These are phyloP conservation scores for Hybognathus amarus DNA, from an alignment of 2,797 vertebrate species.

Conservation along the genomic window DNA sequence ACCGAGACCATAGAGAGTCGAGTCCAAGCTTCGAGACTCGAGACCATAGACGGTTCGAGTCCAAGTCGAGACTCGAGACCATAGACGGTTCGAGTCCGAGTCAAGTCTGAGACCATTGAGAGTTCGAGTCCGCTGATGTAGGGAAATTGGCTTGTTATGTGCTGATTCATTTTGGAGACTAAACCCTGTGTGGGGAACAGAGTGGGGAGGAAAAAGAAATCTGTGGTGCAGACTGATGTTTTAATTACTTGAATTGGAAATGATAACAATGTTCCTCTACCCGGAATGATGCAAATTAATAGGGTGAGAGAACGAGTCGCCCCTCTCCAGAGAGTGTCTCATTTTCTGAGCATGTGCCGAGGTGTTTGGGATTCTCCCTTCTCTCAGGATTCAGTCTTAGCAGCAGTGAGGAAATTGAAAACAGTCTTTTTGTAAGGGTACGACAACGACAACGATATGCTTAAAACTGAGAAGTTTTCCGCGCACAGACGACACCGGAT, in stretches of 20 bases:
- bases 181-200: conserved; percentile 72
- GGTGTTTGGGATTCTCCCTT: conserved; percentile 45
- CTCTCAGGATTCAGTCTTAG: conserved; percentile 30
- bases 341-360: conserved; percentile 26
- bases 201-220: conserved; percentile 66
- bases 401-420: conserved; percentile 42
- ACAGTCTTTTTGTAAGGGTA: conserved; percentile 23
- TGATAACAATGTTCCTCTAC: conserved; percentile 72
- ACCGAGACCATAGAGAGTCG: too few relatives aligned
- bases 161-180: conserved; percentile 91
- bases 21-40: too few relatives aligned
- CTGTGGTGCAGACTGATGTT: conserved; percentile 78
- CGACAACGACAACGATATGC: too few relatives aligned
- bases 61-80: too few relatives aligned
- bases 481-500: too few relatives aligned
- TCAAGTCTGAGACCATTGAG: too few relatives aligned
- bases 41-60: too few relatives aligned
- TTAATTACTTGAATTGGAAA: conserved; percentile 81
- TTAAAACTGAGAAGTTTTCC: too few relatives aligned
- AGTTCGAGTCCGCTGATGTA: conserved; percentile 83
- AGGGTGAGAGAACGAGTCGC: conserved; percentile 65
- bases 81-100: too few relatives aligned
- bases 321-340: conserved; percentile 43
- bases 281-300: conserved; percentile 73
- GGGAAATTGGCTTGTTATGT: conserved; percentile 98